phyloP scores from a whole-genome alignment of 2,113 vertebrate species.

The Plestiodon gilberti region DNA sequence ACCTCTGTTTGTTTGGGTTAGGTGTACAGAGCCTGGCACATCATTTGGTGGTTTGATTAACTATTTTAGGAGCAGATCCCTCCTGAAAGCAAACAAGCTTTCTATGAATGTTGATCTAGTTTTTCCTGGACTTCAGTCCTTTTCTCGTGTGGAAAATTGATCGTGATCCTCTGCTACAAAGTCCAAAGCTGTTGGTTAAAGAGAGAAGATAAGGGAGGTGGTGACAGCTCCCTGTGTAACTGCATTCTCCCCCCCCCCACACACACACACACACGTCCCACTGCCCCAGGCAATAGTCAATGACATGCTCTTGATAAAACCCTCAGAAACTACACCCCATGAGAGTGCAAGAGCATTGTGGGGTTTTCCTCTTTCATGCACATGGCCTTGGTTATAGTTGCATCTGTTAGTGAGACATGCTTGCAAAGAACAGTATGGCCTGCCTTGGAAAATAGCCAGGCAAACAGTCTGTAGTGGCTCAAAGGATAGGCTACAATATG shows the following conservation, averaged over 20 bases:
- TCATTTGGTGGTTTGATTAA: neutral
- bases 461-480: neutral
- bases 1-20: neutral
- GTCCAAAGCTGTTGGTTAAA: neutral
- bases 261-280: no score
- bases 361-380: neutral
- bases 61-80: neutral
- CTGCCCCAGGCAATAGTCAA: neutral
- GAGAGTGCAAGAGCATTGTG: neutral
- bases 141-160: neutral
- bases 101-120: neutral
- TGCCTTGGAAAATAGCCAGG: neutral
- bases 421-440: neutral
- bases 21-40: neutral
- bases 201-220: neutral
- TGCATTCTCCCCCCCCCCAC: neutral
- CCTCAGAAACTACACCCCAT: neutral
- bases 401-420: neutral
- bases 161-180: neutral
- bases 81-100: neutral
- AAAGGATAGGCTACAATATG: neutral
- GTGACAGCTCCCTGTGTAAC: neutral
- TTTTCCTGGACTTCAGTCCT: neutral
- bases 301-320: neutral
- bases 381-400: neutral